Percentiles rank a stretch among this genome's conserved stretches.
phyloP scores from a whole-genome alignment of 2,113 vertebrate species.

The Rhynchopsitta pachyrhyncha region DNA sequence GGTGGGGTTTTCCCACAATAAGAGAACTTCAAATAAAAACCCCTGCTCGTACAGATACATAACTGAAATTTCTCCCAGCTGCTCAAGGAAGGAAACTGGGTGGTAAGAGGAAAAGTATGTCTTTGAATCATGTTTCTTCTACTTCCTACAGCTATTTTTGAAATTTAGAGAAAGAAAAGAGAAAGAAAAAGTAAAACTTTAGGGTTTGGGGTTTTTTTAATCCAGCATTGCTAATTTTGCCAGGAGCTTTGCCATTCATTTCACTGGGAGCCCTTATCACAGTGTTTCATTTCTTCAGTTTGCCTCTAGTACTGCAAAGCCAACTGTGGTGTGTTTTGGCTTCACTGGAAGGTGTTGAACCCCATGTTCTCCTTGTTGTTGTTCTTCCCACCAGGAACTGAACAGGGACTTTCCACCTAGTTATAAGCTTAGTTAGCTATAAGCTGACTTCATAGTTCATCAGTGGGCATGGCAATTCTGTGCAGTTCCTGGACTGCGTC shows the following conservation, averaged over 20 bases:
- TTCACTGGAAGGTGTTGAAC: background rate
- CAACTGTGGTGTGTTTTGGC: background rate
- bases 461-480: background rate
- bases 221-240: background rate
- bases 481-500: background rate
- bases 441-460: background rate
- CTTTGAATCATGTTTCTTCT: slow-evolving; percentile 12
- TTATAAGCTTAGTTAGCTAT: background rate
- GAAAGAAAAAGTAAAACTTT: background rate
- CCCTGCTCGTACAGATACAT: background rate
- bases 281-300: background rate
- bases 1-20: slow-evolving; percentile 4
- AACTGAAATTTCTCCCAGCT: background rate
- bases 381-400: background rate
- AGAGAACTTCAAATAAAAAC: background rate
- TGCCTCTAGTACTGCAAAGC: background rate
- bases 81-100: slow-evolving; percentile 41
- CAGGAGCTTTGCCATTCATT: background rate
- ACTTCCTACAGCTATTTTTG: slow-evolving; percentile 48
- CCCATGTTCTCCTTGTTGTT: background rate
- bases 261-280: background rate
- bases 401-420: background rate
- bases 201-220: background rate
- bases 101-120: slow-evolving; percentile 37
- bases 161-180: background rate